Percentiles rank a stretch among this genome's conserved stretches.
Conservation (phyloP, 2,888 invertebrate genomes). For the Dicranocentrus wangi region DNA sequence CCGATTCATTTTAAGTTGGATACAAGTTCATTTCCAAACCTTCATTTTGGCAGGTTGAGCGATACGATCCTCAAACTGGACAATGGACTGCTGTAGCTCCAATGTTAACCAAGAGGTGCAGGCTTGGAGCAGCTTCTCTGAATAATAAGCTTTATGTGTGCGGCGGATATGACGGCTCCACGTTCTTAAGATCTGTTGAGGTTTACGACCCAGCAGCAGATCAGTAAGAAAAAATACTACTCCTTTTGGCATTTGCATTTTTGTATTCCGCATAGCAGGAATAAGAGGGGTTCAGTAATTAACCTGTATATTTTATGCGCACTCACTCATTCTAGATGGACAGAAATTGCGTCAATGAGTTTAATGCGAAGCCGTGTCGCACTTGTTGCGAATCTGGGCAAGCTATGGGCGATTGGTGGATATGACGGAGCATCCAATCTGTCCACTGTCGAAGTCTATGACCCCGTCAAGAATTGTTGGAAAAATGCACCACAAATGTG, state of each 20-base stretch:
- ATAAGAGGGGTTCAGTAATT: not conserved
- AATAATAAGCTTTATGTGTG: constrained; percentile 88
- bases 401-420: constrained; percentile 87
- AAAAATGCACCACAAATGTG: constrained; percentile 85
- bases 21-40: too few species aligned
- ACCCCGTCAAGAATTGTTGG: constrained; percentile 84
- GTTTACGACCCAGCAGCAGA: constrained; percentile 84
- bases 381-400: constrained; percentile 87
- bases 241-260: not conserved
- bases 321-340: constrained; percentile 79
- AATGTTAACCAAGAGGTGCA: constrained; percentile 85
- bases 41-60: constrained; percentile 80
- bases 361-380: constrained; percentile 88
- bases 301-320: not conserved
- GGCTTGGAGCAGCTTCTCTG: constrained; percentile 86
- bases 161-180: constrained; percentile 89
- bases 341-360: constrained; percentile 85
- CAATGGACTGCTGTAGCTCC: constrained; percentile 84
- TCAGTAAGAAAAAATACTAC: constrained; percentile 75
- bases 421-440: constrained; percentile 87
- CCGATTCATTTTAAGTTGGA: too few species aligned
- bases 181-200: constrained; percentile 88
- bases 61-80: constrained; percentile 84
- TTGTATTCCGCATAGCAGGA: too few species aligned
- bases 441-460: constrained; percentile 88